These are phyloP conservation scores for Hoplodrina blanda DNA, from an alignment of 2,888 invertebrate species.

Conservation along the genomic window DNA sequence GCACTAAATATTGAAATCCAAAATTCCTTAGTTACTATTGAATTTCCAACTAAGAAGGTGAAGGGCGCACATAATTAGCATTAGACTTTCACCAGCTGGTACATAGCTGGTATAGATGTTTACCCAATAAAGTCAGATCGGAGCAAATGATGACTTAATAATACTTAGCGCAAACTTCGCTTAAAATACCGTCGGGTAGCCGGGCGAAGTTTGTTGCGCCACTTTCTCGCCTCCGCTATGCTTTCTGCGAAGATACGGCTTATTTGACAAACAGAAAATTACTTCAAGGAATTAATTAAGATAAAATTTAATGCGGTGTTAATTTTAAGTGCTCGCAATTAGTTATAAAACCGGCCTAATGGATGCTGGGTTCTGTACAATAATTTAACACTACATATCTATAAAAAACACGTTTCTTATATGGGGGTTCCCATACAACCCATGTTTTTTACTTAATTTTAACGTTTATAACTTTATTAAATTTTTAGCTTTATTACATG, in stretches of 20 bases:
- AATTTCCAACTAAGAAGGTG: neutral
- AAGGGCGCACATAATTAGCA: neutral
- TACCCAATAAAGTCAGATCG: slow-evolving; percentile 26
- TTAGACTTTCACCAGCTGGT: neutral
- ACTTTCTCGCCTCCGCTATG: slow-evolving; percentile 34
- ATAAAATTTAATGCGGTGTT: slow-evolving; percentile 18
- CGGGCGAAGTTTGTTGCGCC: slow-evolving; percentile 27
- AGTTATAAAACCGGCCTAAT: neutral
- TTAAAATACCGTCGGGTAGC: slow-evolving; percentile 19
- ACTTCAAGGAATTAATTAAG: slow-evolving; percentile 43
- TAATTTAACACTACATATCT: too few relatives aligned
- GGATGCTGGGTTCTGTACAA: too few relatives aligned
- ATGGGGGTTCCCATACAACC: too few relatives aligned
- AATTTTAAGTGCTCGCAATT: slow-evolving; percentile 4
- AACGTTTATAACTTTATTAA: too few relatives aligned
- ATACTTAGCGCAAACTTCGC: slow-evolving; percentile 46
- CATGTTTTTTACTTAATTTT: too few relatives aligned
- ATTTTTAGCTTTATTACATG: too few relatives aligned
- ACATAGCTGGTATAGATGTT: slow-evolving; percentile 12
- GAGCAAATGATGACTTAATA: slow-evolving; percentile 37
- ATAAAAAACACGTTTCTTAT: too few relatives aligned
- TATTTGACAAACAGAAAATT: slow-evolving; percentile 41
- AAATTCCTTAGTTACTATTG: neutral
- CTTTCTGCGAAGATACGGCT: slow-evolving; percentile 20
- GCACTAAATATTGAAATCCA: too few relatives aligned